Evolutionary conservation across 2,113 vertebrate genomes (phyloP).

Genomic region (Gallinago undulata): DNA sequence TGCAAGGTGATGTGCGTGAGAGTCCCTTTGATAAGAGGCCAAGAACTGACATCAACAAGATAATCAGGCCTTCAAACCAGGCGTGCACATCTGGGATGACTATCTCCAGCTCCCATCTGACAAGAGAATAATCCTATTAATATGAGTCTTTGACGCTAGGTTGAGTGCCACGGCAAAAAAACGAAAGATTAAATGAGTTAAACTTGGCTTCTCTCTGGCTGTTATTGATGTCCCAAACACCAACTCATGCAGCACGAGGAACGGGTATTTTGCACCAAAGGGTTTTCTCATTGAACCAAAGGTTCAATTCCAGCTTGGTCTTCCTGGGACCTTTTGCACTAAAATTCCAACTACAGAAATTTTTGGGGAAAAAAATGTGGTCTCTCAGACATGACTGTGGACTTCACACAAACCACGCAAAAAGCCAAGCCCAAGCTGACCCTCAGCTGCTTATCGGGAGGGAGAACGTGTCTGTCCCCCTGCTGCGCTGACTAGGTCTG

Average conservation of each 20-base stretch:
- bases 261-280: background rate
- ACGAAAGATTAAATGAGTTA: background rate
- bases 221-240: background rate
- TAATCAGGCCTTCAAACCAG: slow-evolving; percentile 39
- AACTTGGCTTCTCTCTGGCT: background rate
- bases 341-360: background rate
- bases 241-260: accelerated
- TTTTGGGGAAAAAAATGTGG: accelerated
- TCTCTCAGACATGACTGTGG: background rate
- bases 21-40: slow-evolving; percentile 49
- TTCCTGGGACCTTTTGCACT: background rate
- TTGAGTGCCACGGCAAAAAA: background rate
- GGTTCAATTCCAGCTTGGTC: background rate
- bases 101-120: slow-evolving; percentile 33
- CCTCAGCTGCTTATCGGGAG: accelerated
- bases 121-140: slow-evolving; percentile 37
- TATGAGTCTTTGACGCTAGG: background rate
- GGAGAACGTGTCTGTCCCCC: background rate
- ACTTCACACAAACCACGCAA: background rate
- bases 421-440: background rate
- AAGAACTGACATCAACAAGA: slow-evolving; percentile 51
- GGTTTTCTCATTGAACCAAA: background rate
- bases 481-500: accelerated
- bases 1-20: background rate
- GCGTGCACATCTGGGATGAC: background rate